Conservation (phyloP, 92 coral and sea anemone genomes). For the Palythoa heliodiscus region DNA sequence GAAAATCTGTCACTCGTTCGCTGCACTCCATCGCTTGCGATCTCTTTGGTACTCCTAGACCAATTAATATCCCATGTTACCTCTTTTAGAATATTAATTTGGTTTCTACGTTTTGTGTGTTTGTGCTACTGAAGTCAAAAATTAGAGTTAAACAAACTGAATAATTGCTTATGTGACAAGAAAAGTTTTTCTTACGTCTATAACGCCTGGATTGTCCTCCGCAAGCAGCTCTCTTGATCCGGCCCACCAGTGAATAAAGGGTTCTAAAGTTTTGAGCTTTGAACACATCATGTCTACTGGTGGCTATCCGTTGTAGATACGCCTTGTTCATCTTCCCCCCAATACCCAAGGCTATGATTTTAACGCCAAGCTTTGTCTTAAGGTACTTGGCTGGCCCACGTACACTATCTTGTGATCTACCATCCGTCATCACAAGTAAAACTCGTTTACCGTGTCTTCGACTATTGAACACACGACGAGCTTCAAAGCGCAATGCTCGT, state of each 20-base stretch:
- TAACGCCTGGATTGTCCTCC: constrained; percentile 22
- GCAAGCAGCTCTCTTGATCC: constrained; percentile 71
- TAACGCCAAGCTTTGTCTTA: constrained; percentile 59
- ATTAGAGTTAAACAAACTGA: no score
- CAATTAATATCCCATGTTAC: background rate
- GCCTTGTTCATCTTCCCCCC: constrained; percentile 53
- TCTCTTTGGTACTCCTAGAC: no score
- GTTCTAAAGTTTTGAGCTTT: constrained; percentile 61
- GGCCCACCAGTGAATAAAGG: constrained; percentile 54
- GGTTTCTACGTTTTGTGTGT: no score
- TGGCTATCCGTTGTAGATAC: constrained; percentile 68
- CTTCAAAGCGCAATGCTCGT: constrained; percentile 58
- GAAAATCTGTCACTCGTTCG: no score
- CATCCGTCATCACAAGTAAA: constrained; percentile 82
- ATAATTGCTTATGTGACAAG: background rate
- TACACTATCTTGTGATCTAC: constrained; percentile 71
- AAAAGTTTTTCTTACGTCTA: constrained; percentile 2
- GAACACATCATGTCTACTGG: constrained; percentile 63
- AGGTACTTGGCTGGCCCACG: constrained; percentile 51
- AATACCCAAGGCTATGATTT: constrained; percentile 65
- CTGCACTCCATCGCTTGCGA: no score
- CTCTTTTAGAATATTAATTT: background rate
- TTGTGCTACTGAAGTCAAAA: no score
- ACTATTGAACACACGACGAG: constrained; percentile 31
- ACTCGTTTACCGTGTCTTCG: constrained; percentile 60